Percentiles rank a stretch among this genome's conserved stretches.
Evolutionary conservation across 2,113 vertebrate genomes (phyloP).

Genomic region (Ptyas mucosa): DNA sequence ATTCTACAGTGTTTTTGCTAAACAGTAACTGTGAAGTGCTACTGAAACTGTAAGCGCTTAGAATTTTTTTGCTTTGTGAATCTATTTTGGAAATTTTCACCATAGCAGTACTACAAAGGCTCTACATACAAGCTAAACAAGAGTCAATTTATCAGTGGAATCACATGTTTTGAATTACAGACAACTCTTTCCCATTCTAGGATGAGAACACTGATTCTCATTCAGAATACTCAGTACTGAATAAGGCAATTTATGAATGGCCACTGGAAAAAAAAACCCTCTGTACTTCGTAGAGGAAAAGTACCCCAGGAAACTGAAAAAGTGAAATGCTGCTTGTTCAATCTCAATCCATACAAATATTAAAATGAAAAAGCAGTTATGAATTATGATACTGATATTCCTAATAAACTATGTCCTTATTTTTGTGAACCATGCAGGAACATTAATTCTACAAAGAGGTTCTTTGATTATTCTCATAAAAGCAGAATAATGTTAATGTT

Average conservation of each 20-base stretch:
- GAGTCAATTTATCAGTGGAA: slow-evolving; percentile 8
- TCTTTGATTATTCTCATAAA: slow-evolving; percentile 2
- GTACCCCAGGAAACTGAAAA: slow-evolving; percentile 6
- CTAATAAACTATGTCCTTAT: background rate
- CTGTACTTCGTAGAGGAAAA: slow-evolving; percentile 3
- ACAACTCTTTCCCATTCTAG: slow-evolving; percentile 2
- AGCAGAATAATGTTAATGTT: background rate
- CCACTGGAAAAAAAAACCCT: background rate
- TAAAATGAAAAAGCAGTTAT: background rate
- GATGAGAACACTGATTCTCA: slow-evolving; percentile 11
- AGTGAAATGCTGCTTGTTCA: background rate
- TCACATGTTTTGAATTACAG: slow-evolving; percentile 18
- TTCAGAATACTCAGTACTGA: background rate
- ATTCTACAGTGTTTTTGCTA: background rate
- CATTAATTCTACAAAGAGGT: background rate
- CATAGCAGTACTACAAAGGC: background rate
- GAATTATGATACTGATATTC: background rate
- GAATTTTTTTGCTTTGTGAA: background rate
- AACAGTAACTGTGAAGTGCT: background rate
- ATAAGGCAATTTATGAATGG: slow-evolving; percentile 21
- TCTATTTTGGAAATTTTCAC: slow-evolving; percentile 7
- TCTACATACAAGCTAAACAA: slow-evolving; percentile 1
- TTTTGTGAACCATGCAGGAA: background rate
- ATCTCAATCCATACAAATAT: background rate
- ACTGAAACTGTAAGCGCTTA: background rate